Percentiles rank a stretch among this genome's conserved stretches.
These are phyloP conservation scores for zebrafish (Danio rerio) DNA, from an alignment of 2,113 vertebrate genomes.

Conservation along the genomic window GRCz12tu NC_133181.1:35362501-35363000, in stretches of 20 bases:
- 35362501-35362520: too few relatives aligned
- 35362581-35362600: not conserved
- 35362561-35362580: not conserved
- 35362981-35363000: slow-evolving; percentile 65
- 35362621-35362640: not conserved
- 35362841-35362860: too few relatives aligned
- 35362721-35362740: too few relatives aligned
- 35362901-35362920: too few relatives aligned
- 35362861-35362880: not conserved
- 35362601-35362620: not conserved
- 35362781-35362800: not conserved
- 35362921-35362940: not conserved
- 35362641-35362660: not conserved
- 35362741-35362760: too few relatives aligned
- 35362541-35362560: not conserved
- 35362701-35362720: not conserved
- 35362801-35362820: not conserved
- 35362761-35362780: too few relatives aligned
- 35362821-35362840: not conserved
- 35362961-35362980: not conserved
- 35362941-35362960: slow-evolving; percentile 1
- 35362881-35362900: not conserved
- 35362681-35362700: not conserved
- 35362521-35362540: too few relatives aligned
- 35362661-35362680: not conserved